phyloP scores from a whole-genome alignment of 30 jellyfish, hydroid and myxozoan species.

The Rhopilema esculentum region DNA sequence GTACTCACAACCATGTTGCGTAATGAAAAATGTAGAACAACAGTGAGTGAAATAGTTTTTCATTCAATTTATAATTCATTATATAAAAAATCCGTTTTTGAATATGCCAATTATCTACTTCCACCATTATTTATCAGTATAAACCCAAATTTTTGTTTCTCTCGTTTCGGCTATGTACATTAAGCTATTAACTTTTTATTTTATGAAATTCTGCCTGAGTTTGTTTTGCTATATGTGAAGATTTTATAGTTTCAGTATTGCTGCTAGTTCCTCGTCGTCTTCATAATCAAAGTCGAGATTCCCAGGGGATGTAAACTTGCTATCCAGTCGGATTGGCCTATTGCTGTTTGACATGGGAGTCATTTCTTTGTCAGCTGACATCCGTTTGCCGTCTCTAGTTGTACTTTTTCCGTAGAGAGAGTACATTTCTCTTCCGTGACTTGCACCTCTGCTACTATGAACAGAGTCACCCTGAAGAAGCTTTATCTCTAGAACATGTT shows the following conservation, averaged over 20 bases:
- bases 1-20: neutral
- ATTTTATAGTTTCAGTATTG: neutral
- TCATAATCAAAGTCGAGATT: neutral
- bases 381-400: neutral
- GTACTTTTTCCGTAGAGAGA: neutral
- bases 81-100: too few relatives aligned
- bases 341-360: too few relatives aligned
- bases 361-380: too few relatives aligned
- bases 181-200: too few relatives aligned
- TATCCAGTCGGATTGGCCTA: neutral
- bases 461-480: conserved; percentile 6
- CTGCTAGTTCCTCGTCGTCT: neutral
- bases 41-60: too few relatives aligned
- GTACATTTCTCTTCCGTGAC: neutral
- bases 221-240: neutral
- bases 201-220: too few relatives aligned
- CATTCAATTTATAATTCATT: too few relatives aligned
- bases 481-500: conserved; percentile 12
- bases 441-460: neutral
- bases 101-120: neutral
- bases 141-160: too few relatives aligned
- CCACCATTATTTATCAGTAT: neutral
- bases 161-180: too few relatives aligned
- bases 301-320: neutral
- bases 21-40: too few relatives aligned